Conservation (phyloP, 2,888 invertebrate genomes). For the Hypsopygia costalis region DNA sequence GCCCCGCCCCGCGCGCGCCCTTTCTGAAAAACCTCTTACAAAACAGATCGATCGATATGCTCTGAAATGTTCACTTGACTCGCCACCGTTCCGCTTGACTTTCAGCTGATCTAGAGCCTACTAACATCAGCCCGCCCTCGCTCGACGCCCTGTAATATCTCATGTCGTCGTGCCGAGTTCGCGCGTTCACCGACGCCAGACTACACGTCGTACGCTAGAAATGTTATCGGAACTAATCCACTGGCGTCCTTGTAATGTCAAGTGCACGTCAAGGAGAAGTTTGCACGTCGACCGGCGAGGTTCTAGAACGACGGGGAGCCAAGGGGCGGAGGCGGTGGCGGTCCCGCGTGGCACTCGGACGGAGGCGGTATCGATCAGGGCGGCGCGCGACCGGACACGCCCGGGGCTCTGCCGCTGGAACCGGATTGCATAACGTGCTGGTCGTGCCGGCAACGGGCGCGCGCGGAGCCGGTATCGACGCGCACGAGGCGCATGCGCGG, state of each 20-base stretch:
- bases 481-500: conserved; percentile 69
- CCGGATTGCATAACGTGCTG: conserved; percentile 60
- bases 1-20: conserved; percentile 45
- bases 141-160: background rate
- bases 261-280: conserved; percentile 35
- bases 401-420: conserved; percentile 57
- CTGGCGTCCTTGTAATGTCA: conserved; percentile 39
- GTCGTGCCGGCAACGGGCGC: conserved; percentile 55
- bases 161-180: background rate
- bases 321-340: conserved; percentile 34
- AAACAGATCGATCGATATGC: conserved; percentile 72
- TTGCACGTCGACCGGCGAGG: conserved; percentile 18
- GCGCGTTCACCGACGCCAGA: background rate
- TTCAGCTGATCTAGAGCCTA: conserved; percentile 31
- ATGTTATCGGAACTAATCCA: background rate
- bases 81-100: conserved; percentile 30
- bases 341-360: conserved; percentile 19
- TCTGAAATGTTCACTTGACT: conserved; percentile 43
- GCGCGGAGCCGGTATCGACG: conserved; percentile 66
- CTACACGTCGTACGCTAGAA: background rate
- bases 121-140: conserved; percentile 1
- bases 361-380: conserved; percentile 47
- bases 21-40: conserved; percentile 60
- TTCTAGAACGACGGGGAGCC: conserved; percentile 23
- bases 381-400: conserved; percentile 46